Percentiles rank a stretch among this genome's conserved stretches.
phyloP scores from a whole-genome alignment of 2,797 vertebrate genomes.

The Fistularia commersonii region DNA sequence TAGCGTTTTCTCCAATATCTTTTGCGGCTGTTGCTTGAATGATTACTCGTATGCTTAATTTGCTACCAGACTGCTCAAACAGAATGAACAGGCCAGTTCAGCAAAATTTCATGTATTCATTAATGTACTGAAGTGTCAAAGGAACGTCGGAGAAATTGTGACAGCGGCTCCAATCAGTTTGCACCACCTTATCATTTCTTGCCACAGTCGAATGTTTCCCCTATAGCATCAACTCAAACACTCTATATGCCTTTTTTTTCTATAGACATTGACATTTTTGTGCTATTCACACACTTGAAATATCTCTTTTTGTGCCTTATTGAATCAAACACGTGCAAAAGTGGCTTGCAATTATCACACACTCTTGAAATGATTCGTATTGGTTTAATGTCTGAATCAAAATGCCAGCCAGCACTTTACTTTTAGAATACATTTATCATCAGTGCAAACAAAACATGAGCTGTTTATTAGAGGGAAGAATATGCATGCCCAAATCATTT shows the following conservation, averaged over 20 bases:
- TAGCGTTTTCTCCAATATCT: slow-evolving; percentile 19
- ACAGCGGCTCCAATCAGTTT: slow-evolving; percentile 43
- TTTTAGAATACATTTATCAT: slow-evolving; percentile 42
- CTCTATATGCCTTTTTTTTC: slow-evolving; percentile 7
- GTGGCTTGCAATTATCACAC: slow-evolving; percentile 40
- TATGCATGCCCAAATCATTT: slow-evolving; percentile 48
- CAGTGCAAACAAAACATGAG: slow-evolving; percentile 58
- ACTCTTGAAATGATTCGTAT: slow-evolving; percentile 41
- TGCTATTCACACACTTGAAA: not conserved
- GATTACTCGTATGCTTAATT: slow-evolving; percentile 44
- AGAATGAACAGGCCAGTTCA: slow-evolving; percentile 44
- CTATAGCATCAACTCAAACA: slow-evolving; percentile 12
- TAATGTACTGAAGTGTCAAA: slow-evolving; percentile 40
- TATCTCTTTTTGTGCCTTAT: slow-evolving; percentile 10
- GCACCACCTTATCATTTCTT: slow-evolving; percentile 24
- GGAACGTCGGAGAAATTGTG: slow-evolving; percentile 35
- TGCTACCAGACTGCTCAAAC: slow-evolving; percentile 30
- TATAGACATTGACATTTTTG: too few relatives aligned
- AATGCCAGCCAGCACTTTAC: slow-evolving; percentile 37
- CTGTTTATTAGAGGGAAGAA: slow-evolving; percentile 51
- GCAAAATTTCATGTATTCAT: slow-evolving; percentile 40
- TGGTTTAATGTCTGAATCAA: slow-evolving; percentile 36
- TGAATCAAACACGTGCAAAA: slow-evolving; percentile 18
- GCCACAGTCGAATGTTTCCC: slow-evolving; percentile 19
- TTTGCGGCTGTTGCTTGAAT: slow-evolving; percentile 35